phyloP scores from a whole-genome alignment of 2,113 vertebrate species.

The Laticauda laticaudata region DNA sequence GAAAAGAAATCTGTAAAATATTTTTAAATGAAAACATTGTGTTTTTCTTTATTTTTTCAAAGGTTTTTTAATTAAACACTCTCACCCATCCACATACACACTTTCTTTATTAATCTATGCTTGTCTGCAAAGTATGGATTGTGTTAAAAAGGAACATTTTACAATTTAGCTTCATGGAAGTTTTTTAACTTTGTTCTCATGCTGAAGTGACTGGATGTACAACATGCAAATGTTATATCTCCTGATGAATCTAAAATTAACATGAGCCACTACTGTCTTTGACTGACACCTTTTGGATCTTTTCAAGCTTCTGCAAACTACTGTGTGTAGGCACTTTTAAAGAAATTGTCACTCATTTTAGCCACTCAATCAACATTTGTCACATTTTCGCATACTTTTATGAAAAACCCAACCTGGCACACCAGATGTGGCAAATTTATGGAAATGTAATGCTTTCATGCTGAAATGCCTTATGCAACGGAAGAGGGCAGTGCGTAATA shows the following conservation, averaged over 20 bases:
- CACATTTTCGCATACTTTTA: slow-evolving; percentile 64
- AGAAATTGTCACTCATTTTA: slow-evolving; percentile 61
- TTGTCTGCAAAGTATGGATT: slow-evolving; percentile 47
- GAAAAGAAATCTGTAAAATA: background rate
- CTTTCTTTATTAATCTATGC: slow-evolving; percentile 40
- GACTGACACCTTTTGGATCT: slow-evolving; percentile 59
- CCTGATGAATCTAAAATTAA: slow-evolving; percentile 59
- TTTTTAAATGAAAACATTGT: slow-evolving; percentile 26
- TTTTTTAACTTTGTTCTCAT: slow-evolving; percentile 53
- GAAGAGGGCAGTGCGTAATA: slow-evolving; percentile 54
- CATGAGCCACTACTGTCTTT: slow-evolving; percentile 44
- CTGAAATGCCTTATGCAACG: slow-evolving; percentile 63
- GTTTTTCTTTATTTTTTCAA: slow-evolving; percentile 46
- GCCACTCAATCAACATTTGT: slow-evolving; percentile 65
- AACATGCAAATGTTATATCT: slow-evolving; percentile 57
- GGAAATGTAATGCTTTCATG: slow-evolving; percentile 64
- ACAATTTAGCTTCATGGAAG: slow-evolving; percentile 57
- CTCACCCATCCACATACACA: background rate
- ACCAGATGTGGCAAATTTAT: slow-evolving; percentile 66
- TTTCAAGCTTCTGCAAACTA: slow-evolving; percentile 8
- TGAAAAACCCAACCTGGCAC: slow-evolving; percentile 63
- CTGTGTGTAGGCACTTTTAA: slow-evolving; percentile 47
- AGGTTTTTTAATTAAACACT: slow-evolving; percentile 49
- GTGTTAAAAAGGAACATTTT: slow-evolving; percentile 41
- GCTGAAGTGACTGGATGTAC: slow-evolving; percentile 31